Conservation (phyloP, 2,888 invertebrate genomes). For the Lucinisca nassula region DNA sequence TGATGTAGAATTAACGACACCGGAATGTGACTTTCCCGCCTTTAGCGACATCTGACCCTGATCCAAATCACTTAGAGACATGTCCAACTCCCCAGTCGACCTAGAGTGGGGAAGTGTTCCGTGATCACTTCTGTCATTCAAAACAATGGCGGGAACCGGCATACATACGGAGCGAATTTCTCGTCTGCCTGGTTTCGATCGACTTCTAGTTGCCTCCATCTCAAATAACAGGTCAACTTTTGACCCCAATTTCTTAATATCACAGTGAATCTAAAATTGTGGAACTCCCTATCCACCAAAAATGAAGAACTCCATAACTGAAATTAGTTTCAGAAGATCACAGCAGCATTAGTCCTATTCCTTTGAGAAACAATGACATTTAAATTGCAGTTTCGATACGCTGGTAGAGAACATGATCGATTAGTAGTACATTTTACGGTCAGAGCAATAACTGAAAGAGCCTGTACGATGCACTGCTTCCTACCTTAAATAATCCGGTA, state of each 20-base stretch:
- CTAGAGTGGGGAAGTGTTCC: conserved; percentile 67
- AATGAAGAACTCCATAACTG: background rate
- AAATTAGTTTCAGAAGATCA: background rate
- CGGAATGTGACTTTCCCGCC: conserved; percentile 48
- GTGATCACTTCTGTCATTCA: conserved; percentile 56
- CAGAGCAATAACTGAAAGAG: background rate
- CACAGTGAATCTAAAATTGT: background rate
- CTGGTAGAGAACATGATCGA: background rate
- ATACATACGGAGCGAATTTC: conserved; percentile 74
- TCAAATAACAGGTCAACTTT: background rate
- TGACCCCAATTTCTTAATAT: background rate
- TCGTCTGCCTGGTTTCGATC: conserved; percentile 53
- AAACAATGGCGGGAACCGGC: conserved; percentile 72
- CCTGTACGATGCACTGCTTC: background rate
- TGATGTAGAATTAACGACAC: conserved; percentile 51
- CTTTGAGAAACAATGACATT: background rate
- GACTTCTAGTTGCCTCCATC: conserved; percentile 1
- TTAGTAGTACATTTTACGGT: background rate
- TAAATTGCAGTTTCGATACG: background rate
- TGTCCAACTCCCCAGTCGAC: conserved; percentile 73
- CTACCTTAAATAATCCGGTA: background rate
- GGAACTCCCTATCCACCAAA: background rate
- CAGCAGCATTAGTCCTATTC: background rate
- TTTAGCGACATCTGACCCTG: conserved; percentile 28
- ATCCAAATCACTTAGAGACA: conserved; percentile 26